phyloP scores from a whole-genome alignment of 2,888 invertebrate species.

The Slavum lentiscoides region DNA sequence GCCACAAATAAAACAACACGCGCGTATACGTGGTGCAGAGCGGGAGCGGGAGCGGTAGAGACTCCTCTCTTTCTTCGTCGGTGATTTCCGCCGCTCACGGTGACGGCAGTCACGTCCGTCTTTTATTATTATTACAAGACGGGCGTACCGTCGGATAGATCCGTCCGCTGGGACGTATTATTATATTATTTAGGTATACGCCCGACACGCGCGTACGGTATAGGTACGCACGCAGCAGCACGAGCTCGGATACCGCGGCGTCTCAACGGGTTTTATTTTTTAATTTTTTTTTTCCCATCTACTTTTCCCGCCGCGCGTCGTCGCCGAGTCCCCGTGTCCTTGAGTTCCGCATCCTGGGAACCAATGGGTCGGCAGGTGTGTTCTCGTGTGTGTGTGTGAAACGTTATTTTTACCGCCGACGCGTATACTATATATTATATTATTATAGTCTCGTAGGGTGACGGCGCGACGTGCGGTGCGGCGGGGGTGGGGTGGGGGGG shows the following conservation, averaged over 20 bases:
- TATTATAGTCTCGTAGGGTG: no score
- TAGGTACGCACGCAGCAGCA: no score
- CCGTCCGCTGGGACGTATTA: not conserved
- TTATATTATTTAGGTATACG: not conserved
- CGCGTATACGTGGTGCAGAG: no score
- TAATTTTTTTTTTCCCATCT: not conserved
- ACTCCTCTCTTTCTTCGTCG: no score
- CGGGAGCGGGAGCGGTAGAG: no score
- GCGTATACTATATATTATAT: no score
- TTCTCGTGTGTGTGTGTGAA: not conserved
- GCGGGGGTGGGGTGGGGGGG: not conserved
- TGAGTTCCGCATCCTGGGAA: constrained; percentile 41
- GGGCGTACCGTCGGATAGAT: not conserved
- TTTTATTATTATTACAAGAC: no score
- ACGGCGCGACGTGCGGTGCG: no score
- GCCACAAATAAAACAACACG: no score
- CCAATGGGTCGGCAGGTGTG: constrained; percentile 50
- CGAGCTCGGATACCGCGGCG: not conserved
- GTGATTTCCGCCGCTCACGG: not conserved
- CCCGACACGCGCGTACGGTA: not conserved
- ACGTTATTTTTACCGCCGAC: not conserved
- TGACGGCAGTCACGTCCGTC: constrained; percentile 4
- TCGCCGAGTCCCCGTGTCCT: no score
- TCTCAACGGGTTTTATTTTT: constrained; percentile 22
- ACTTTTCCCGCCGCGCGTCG: constrained; percentile 1